phyloP scores from a whole-genome alignment of 1,140 invertebrate genomes.

The Euura saliciscinereae region DNA sequence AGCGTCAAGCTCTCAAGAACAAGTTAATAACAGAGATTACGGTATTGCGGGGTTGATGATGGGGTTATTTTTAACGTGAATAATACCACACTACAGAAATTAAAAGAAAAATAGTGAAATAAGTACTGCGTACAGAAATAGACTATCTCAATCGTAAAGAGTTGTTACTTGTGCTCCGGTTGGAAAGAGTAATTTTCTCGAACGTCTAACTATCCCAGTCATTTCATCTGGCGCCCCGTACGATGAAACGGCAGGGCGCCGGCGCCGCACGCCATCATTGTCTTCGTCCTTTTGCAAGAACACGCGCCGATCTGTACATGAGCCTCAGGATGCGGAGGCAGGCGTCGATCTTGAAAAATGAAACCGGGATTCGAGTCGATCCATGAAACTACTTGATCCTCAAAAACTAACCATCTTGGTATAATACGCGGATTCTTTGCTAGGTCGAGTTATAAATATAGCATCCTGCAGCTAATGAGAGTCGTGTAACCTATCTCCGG shows the following conservation, averaged over 20 bases:
- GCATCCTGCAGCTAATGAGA: no score
- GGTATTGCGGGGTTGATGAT: no score
- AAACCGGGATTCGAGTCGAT: no score
- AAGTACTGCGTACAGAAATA: conserved; percentile 3
- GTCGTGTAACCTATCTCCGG: no score
- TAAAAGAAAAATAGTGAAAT: background rate
- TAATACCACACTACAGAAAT: background rate
- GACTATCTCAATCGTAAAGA: background rate
- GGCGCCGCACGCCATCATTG: conserved; percentile 26
- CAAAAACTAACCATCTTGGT: no score
- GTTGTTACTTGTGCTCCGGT: background rate
- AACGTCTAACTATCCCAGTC: conserved; percentile 29
- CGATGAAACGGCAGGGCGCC: conserved; percentile 30
- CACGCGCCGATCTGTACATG: no score
- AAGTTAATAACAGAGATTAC: no score
- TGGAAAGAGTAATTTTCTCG: conserved; percentile 38
- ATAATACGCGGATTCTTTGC: conserved; percentile 16
- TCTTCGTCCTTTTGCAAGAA: conserved; percentile 31
- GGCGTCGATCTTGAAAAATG: no score
- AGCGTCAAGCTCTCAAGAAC: no score
- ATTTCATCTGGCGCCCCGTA: conserved; percentile 30
- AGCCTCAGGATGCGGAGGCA: no score
- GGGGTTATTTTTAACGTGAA: no score
- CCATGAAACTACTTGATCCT: no score
- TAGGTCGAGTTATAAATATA: conserved; percentile 26